Conservation (phyloP, 2,113 vertebrate species). For the Leucoraja erinaceus region DNA sequence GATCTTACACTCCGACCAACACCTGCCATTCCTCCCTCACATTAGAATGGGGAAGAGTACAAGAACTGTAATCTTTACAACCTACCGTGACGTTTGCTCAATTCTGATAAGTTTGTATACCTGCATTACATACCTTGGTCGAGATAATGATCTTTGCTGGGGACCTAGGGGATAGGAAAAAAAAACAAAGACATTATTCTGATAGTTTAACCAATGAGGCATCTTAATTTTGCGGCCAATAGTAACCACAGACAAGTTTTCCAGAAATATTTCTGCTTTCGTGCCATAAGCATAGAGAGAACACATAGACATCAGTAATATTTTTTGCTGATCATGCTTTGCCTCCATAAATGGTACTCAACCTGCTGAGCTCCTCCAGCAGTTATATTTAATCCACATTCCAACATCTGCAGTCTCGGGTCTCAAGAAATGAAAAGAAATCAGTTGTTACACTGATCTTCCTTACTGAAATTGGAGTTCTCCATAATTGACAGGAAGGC, state of each 20-base stretch:
- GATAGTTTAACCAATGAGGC: neutral
- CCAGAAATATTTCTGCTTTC: neutral
- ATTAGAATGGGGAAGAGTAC: neutral
- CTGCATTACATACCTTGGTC: slow-evolving; percentile 64
- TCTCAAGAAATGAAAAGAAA: neutral
- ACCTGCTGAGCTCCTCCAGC: too few relatives aligned
- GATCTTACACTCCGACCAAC: neutral
- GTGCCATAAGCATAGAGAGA: neutral
- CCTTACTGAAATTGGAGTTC: neutral
- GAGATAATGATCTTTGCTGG: slow-evolving; percentile 65
- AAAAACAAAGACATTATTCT: neutral
- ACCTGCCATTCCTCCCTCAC: neutral
- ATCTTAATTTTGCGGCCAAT: neutral
- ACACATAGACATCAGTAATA: neutral
- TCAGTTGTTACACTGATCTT: neutral
- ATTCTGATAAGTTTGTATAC: neutral
- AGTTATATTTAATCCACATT: too few relatives aligned
- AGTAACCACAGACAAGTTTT: neutral
- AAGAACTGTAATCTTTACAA: neutral
- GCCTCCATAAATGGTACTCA: too few relatives aligned
- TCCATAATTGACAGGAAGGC: neutral
- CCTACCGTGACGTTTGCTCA: neutral
- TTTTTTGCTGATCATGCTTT: too few relatives aligned
- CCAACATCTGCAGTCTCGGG: too few relatives aligned
- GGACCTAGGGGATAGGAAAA: slow-evolving; percentile 63